Conservation (phyloP, 2,888 invertebrate species). For the Perizoma flavofasciatum region DNA sequence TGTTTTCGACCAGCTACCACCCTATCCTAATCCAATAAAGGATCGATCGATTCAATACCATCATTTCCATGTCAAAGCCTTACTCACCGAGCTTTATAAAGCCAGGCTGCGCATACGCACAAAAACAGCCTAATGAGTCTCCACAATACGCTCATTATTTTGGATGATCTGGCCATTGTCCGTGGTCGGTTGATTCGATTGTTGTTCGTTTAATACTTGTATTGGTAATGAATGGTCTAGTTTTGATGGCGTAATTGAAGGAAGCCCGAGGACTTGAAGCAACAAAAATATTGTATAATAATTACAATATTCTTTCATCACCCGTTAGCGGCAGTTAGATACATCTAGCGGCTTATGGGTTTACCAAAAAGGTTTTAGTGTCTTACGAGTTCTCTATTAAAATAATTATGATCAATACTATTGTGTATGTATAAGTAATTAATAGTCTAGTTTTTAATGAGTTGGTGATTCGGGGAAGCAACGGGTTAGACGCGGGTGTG, state of each 20-base stretch:
- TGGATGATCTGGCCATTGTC: slow-evolving; percentile 35
- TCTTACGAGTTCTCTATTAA: too few species aligned
- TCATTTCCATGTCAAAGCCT: slow-evolving; percentile 28
- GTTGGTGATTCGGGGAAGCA: slow-evolving; percentile 3
- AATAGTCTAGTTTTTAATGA: slow-evolving; percentile 18
- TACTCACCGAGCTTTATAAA: slow-evolving; percentile 24
- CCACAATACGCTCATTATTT: slow-evolving; percentile 35
- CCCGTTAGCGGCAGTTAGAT: neutral
- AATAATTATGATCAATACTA: slow-evolving; percentile 1
- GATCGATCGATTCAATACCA: slow-evolving; percentile 22
- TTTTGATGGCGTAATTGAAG: slow-evolving; percentile 14
- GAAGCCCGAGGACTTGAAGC: slow-evolving; percentile 5
- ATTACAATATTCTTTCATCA: neutral
- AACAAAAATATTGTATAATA: slow-evolving; percentile 9
- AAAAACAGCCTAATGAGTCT: slow-evolving; percentile 34
- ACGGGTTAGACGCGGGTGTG: slow-evolving; percentile 10
- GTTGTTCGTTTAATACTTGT: slow-evolving; percentile 18
- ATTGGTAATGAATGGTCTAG: slow-evolving; percentile 20
- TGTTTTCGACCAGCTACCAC: too few species aligned
- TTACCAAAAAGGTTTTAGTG: too few species aligned
- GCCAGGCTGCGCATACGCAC: slow-evolving; percentile 27
- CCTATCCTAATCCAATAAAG: slow-evolving; percentile 21
- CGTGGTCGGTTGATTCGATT: slow-evolving; percentile 10
- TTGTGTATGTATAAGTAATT: slow-evolving; percentile 11
- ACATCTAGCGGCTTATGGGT: neutral